Conservation (phyloP, 2,888 invertebrate species). For the Biston stratarius region DNA sequence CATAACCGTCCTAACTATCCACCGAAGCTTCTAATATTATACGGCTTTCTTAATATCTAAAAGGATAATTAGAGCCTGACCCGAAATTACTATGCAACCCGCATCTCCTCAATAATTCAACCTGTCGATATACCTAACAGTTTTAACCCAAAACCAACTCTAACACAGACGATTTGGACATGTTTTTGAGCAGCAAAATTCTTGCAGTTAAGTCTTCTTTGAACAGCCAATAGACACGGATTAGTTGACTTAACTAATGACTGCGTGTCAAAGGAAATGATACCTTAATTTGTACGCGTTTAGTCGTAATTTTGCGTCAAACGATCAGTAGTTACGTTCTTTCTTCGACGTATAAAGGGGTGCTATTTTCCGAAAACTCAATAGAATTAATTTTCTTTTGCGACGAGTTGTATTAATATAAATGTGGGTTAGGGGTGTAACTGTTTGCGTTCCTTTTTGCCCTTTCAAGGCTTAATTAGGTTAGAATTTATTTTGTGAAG, state of each 20-base stretch:
- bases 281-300: constrained; percentile 34
- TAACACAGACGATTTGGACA: constrained; percentile 2
- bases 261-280: constrained; percentile 43
- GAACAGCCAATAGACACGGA: constrained; percentile 9
- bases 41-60: constrained; percentile 43
- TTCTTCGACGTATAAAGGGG: constrained; percentile 26
- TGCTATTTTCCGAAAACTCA: constrained; percentile 31
- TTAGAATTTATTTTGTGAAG: constrained; percentile 29
- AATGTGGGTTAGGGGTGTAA: constrained; percentile 35
- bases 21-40: constrained; percentile 34
- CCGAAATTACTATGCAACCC: constrained; percentile 51
- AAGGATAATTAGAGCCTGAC: constrained; percentile 49
- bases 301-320: constrained; percentile 29
- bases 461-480: constrained; percentile 32
- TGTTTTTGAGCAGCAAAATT: background rate
- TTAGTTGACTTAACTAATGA: constrained; percentile 43
- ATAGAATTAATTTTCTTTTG: constrained; percentile 48
- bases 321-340: constrained; percentile 23
- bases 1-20: constrained; percentile 23
- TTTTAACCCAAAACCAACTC: constrained; percentile 22
- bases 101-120: constrained; percentile 38
- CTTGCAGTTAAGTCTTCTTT: constrained; percentile 16
- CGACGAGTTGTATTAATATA: constrained; percentile 43
- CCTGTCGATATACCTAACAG: constrained; percentile 31
- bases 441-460: constrained; percentile 31